These are phyloP conservation scores for Oligia latruncula DNA, from an alignment of 2,888 invertebrate genomes.

Conservation along the genomic window DNA sequence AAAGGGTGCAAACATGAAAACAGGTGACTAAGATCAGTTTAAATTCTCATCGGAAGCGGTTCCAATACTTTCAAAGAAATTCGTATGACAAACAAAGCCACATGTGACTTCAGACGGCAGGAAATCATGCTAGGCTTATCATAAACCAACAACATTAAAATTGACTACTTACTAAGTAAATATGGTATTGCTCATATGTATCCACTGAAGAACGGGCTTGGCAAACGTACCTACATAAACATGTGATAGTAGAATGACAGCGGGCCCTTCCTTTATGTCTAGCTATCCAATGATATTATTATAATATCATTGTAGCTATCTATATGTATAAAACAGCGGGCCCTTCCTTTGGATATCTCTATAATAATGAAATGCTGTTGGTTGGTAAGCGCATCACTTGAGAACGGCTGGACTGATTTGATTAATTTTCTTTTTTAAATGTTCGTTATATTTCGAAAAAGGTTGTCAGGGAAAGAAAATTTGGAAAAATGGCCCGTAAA, in stretches of 20 bases:
- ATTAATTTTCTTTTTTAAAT: too few relatives aligned
- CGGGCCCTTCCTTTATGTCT: not conserved
- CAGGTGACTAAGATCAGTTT: not conserved
- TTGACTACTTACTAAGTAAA: constrained; percentile 17
- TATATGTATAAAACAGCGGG: too few relatives aligned
- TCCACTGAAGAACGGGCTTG: not conserved
- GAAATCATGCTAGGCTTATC: constrained; percentile 32
- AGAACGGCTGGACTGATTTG: too few relatives aligned
- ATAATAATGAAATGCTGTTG: not conserved
- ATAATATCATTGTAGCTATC: too few relatives aligned
- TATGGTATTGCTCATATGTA: constrained; percentile 8
- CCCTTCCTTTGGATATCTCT: too few relatives aligned
- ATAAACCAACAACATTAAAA: constrained; percentile 19
- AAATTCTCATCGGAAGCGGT: not conserved
- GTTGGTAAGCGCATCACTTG: not conserved
- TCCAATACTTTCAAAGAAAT: constrained; percentile 32
- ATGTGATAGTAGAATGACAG: not conserved
- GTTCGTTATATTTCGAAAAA: too few relatives aligned
- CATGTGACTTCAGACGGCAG: not conserved
- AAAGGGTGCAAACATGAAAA: too few relatives aligned
- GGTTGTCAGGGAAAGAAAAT: too few relatives aligned
- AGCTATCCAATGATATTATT: not conserved
- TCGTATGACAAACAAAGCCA: constrained; percentile 18
- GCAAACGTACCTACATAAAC: not conserved
- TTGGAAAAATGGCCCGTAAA: too few relatives aligned